phyloP scores from a whole-genome alignment of 53 echinoderm and acorn worm species.

The Arbacia lixula region DNA sequence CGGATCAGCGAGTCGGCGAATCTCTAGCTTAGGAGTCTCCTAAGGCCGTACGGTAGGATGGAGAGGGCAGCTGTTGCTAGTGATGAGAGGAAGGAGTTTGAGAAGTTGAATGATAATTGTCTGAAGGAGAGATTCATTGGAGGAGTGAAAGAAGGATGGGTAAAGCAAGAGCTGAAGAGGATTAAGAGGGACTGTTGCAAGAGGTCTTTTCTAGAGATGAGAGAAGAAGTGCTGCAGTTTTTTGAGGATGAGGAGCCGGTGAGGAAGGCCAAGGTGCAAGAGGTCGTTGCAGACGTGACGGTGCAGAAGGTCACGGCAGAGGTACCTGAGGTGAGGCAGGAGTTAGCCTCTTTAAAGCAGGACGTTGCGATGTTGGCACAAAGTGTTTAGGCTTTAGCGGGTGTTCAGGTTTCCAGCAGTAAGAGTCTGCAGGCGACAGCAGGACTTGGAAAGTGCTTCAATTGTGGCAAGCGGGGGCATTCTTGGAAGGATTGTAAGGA shows the following conservation, averaged over 20 bases:
- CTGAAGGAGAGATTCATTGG: conserved; percentile 19
- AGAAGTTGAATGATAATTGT: not conserved
- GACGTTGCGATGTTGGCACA: not conserved
- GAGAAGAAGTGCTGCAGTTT: conserved; percentile 44
- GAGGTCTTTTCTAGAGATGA: conserved; percentile 49
- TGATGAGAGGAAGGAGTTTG: not conserved
- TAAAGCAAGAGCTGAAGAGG: conserved; percentile 27
- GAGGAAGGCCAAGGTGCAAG: not conserved
- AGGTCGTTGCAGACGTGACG: not conserved
- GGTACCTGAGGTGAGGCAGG: not conserved
- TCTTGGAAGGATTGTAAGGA: not conserved
- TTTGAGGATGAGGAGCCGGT: conserved; percentile 41
- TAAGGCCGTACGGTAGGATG: not conserved
- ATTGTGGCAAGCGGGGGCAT: conserved; percentile 43
- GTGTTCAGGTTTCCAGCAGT: not conserved
- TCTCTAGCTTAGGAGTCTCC: conserved; percentile 1
- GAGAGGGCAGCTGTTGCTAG: not conserved
- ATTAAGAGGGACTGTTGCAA: conserved; percentile 39
- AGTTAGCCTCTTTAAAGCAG: not conserved
- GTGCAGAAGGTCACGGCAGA: not conserved
- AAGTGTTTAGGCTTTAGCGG: not conserved
- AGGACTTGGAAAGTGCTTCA: too few species aligned
- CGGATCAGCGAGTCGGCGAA: not conserved
- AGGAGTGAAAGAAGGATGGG: conserved; percentile 24
- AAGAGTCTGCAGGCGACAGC: not conserved